A percentile compares a stretch with the other conserved stretches of the same genome.
Evolutionary conservation across 2,888 invertebrate species (phyloP).

Genomic region (Pseudoips prasinana): DNA sequence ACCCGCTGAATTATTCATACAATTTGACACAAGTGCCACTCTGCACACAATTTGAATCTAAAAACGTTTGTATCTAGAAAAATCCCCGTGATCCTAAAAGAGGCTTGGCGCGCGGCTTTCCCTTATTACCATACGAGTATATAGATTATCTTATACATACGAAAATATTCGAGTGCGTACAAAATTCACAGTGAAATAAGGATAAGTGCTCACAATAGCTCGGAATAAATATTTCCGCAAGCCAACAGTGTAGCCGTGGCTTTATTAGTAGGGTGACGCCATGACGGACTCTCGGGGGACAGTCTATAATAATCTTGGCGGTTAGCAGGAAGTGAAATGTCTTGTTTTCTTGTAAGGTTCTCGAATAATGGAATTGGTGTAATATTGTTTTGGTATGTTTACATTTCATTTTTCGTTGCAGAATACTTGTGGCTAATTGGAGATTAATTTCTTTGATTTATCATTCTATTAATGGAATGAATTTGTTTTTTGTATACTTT

Average conservation of each 20-base stretch:
- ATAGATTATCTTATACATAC: conserved; percentile 20
- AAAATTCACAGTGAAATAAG: conserved; percentile 33
- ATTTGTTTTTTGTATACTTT: too few species aligned
- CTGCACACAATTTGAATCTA: conserved; percentile 32
- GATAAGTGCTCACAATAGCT: conserved; percentile 28
- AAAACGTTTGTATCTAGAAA: conserved; percentile 30
- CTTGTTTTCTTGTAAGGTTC: not conserved
- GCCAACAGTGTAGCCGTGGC: conserved; percentile 20
- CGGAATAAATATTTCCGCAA: conserved; percentile 32
- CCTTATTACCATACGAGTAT: conserved; percentile 25
- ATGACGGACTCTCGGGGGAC: conserved; percentile 2
- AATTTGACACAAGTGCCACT: conserved; percentile 33
- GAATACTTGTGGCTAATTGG: too few species aligned
- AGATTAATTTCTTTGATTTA: too few species aligned
- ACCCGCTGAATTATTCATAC: conserved; percentile 33
- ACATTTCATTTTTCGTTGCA: too few species aligned
- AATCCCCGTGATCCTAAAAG: conserved; percentile 28
- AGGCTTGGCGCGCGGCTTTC: conserved; percentile 17
- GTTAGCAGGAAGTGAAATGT: not conserved
- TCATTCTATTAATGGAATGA: too few species aligned
- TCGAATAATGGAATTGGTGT: too few species aligned
- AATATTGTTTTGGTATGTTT: too few species aligned
- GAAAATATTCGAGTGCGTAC: conserved; percentile 26
- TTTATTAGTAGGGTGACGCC: conserved; percentile 19
- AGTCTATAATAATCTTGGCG: not conserved